A percentile compares a stretch with the other conserved stretches of the same genome.
phyloP scores from a whole-genome alignment of 2,888 invertebrate species.

The Tenthredo scrophulariae region DNA sequence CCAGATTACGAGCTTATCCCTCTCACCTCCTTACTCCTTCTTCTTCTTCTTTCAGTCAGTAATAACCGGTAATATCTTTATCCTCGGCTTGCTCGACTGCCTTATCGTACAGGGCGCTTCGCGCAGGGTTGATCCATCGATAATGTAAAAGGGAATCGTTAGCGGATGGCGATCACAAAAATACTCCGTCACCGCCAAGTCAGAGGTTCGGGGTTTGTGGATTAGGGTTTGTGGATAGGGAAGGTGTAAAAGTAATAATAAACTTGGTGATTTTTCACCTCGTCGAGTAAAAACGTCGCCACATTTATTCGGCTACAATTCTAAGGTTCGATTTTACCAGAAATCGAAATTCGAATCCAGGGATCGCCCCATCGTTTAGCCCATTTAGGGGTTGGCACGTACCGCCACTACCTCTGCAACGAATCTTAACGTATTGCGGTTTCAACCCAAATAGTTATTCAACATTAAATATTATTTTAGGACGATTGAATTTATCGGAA shows the following conservation, averaged over 20 bases:
- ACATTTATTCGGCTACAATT: not conserved
- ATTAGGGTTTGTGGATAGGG: too few relatives aligned
- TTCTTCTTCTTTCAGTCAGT: constrained; percentile 41
- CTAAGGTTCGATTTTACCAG: not conserved
- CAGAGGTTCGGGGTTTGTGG: too few relatives aligned
- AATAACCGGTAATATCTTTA: constrained; percentile 52
- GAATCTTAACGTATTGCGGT: not conserved
- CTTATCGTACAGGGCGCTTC: not conserved
- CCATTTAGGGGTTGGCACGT: not conserved
- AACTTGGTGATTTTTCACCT: not conserved
- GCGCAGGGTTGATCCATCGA: constrained; percentile 20
- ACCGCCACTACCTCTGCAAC: not conserved
- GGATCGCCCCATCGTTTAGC: not conserved
- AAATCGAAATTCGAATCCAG: not conserved
- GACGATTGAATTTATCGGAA: not conserved
- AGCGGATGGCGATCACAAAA: not conserved
- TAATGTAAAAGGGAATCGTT: constrained; percentile 1
- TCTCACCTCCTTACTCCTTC: constrained; percentile 30
- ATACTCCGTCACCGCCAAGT: not conserved
- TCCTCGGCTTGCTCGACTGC: not conserved
- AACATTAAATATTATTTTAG: not conserved
- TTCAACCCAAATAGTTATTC: not conserved
- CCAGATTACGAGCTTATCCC: constrained; percentile 52
- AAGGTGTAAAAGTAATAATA: not conserved
- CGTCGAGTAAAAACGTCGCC: not conserved